Conservation (phyloP, 2,888 invertebrate species). For the Abrostola tripartita region DNA sequence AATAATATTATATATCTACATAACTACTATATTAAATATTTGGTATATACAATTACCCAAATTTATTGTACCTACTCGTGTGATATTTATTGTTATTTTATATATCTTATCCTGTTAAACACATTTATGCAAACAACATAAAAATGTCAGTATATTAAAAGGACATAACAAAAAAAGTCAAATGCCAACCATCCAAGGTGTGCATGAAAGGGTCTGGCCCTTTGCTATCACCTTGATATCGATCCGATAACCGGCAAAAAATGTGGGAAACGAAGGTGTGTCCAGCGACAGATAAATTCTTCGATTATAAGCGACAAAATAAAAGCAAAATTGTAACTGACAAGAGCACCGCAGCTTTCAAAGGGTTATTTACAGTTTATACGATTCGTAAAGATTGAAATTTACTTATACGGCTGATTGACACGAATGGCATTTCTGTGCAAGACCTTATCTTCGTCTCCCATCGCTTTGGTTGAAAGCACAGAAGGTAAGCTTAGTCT, state of each 20-base stretch:
- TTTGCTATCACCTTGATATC: conserved; percentile 21
- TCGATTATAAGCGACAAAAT: conserved; percentile 37
- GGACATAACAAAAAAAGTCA: background rate
- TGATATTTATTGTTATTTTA: too few species aligned
- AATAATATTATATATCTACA: too few species aligned
- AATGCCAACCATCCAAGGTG: background rate
- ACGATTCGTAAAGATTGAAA: conserved; percentile 49
- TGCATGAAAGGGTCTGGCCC: conserved; percentile 20
- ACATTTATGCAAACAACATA: too few species aligned
- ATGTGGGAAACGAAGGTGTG: conserved; percentile 29
- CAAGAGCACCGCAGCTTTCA: conserved; percentile 33
- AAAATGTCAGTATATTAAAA: background rate
- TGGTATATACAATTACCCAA: too few species aligned
- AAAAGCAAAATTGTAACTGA: conserved; percentile 46
- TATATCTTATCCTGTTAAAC: too few species aligned
- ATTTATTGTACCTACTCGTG: too few species aligned
- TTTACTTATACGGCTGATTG: conserved; percentile 56
- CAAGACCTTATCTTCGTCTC: conserved; percentile 47
- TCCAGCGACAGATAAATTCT: conserved; percentile 25
- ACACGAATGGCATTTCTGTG: conserved; percentile 52
- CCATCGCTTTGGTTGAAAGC: conserved; percentile 45
- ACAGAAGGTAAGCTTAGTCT: conserved; percentile 36
- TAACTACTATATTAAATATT: too few species aligned
- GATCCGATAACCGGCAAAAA: conserved; percentile 32
- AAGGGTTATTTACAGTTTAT: conserved; percentile 53